Evolutionary conservation across 2,888 invertebrate species (phyloP).

Genomic region (Agonopterix subpropinquella): DNA sequence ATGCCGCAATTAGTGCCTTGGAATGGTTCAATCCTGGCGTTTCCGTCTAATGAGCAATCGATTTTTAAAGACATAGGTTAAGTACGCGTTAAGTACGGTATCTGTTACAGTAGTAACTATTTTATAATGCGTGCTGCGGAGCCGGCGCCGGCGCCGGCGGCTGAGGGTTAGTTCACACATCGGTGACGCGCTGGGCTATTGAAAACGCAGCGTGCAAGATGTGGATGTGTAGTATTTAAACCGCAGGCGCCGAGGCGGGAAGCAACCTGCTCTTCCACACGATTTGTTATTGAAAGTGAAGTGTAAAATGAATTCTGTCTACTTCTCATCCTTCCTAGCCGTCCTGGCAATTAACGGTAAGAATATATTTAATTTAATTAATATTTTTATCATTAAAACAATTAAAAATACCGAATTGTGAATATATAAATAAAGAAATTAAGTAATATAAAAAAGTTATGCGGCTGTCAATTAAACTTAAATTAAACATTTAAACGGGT

Average conservation of each 20-base stretch:
- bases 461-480: no score
- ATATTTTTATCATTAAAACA: neutral
- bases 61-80: no score
- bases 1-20: no score
- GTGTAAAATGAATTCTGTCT: slow-evolving; percentile 36
- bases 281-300: slow-evolving; percentile 19
- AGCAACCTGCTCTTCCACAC: slow-evolving; percentile 39
- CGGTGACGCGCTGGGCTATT: slow-evolving; percentile 58
- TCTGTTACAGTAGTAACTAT: no score
- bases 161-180: slow-evolving; percentile 56
- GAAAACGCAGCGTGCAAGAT: slow-evolving; percentile 55
- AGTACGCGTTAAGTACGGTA: no score
- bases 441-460: neutral
- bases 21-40: no score
- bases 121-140: no score
- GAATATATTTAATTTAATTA: slow-evolving; percentile 11
- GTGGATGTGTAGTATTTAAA: slow-evolving; percentile 66
- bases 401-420: neutral
- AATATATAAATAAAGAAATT: neutral
- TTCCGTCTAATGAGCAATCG: no score
- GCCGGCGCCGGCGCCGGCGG: neutral
- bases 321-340: slow-evolving; percentile 31
- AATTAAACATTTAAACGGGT: no score
- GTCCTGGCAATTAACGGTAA: slow-evolving; percentile 58
- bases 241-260: slow-evolving; percentile 47